A percentile compares a stretch with the other conserved stretches of the same genome.
Evolutionary conservation across 2,888 invertebrate genomes (phyloP).

Genomic region (Leptodirus hochenwartii): DNA sequence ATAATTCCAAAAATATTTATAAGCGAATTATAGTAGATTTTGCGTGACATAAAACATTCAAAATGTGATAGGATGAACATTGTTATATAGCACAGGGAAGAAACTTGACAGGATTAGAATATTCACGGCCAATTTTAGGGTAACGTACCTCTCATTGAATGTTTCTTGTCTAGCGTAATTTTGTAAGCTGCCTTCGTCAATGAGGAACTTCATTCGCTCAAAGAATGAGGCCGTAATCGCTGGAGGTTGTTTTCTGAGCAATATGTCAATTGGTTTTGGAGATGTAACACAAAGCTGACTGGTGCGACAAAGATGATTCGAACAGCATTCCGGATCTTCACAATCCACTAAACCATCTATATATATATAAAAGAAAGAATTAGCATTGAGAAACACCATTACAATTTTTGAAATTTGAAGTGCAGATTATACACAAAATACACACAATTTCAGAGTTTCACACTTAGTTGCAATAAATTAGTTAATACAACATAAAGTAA

Average conservation of each 20-base stretch:
- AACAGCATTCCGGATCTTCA: constrained; percentile 96
- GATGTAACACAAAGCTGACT: constrained; percentile 87
- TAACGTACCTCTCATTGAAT: constrained; percentile 86
- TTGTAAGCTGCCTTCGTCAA: constrained; percentile 95
- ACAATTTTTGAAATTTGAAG: neutral
- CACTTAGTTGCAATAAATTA: neutral
- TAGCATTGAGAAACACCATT: constrained; percentile 4
- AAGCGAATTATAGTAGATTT: no score
- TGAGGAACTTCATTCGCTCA: constrained; percentile 94
- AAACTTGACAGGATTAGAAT: no score
- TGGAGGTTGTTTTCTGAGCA: constrained; percentile 88
- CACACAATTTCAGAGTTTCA: no score
- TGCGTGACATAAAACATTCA: no score
- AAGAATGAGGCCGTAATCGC: constrained; percentile 96
- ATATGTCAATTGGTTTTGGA: constrained; percentile 89
- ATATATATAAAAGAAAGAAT: constrained; percentile 12
- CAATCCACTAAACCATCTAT: constrained; percentile 94
- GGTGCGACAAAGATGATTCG: constrained; percentile 59
- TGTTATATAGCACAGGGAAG: no score
- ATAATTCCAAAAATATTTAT: constrained; percentile 5
- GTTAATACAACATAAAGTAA: neutral
- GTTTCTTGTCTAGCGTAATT: constrained; percentile 90
- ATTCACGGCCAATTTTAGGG: no score
- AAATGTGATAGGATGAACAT: no score
- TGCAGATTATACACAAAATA: no score